Evolutionary conservation across 1,140 invertebrate genomes (phyloP).

Genomic region (Cydia strobilella): DNA sequence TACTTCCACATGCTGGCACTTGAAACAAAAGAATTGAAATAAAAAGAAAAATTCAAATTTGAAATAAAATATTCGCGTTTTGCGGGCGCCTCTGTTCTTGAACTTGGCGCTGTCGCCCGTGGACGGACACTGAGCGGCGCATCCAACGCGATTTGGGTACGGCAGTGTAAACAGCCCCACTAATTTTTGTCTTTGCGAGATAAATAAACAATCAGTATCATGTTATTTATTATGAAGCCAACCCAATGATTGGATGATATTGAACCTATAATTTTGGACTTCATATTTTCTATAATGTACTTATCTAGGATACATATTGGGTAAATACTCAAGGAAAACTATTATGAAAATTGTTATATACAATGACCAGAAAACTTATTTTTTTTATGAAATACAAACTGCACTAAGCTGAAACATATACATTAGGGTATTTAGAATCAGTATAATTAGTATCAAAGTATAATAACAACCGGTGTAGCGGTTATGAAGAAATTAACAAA

Average conservation of each 20-base stretch:
- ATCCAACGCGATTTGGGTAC: conserved; percentile 65
- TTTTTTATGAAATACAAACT: too few species aligned
- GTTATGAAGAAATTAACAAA: too few species aligned
- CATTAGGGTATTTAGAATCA: too few species aligned
- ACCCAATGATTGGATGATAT: not conserved
- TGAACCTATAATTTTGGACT: not conserved
- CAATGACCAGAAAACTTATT: too few species aligned
- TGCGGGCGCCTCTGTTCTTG: conserved; percentile 51
- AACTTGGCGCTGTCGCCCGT: conserved; percentile 63
- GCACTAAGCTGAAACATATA: too few species aligned
- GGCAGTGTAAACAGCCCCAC: conserved; percentile 54
- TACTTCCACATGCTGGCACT: conserved; percentile 67
- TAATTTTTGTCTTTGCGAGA: conserved; percentile 38
- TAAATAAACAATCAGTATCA: conserved; percentile 3
- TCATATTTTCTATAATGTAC: not conserved
- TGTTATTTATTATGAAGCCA: not conserved
- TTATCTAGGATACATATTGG: not conserved
- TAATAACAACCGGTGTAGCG: too few species aligned
- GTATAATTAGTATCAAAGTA: too few species aligned
- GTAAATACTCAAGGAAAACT: too few species aligned
- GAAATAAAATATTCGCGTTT: conserved; percentile 53
- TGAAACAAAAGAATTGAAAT: conserved; percentile 38
- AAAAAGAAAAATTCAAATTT: conserved; percentile 44
- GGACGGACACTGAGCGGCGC: conserved; percentile 56
- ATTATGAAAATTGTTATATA: too few species aligned